A percentile compares a stretch with the other conserved stretches of the same genome.
Conservation (phyloP, 2,113 vertebrate genomes). For the Blennius ocellaris region DNA sequence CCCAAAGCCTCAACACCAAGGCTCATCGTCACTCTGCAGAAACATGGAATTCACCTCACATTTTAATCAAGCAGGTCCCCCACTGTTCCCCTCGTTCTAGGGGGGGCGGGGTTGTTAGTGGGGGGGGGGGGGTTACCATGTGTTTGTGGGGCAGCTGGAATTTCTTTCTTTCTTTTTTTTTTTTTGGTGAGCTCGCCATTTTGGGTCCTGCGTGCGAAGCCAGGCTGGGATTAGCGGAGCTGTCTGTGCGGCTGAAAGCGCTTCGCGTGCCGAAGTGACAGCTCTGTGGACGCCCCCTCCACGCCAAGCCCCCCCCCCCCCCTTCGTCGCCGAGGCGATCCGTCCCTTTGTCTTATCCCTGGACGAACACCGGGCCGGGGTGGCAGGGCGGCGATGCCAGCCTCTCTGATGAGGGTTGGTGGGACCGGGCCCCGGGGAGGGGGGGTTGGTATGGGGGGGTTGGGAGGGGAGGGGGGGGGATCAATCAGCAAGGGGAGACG, state of each 20-base stretch:
- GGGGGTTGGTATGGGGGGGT: neutral
- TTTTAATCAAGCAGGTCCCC: constrained; percentile 56
- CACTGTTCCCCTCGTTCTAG: neutral
- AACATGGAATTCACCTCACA: constrained; percentile 59
- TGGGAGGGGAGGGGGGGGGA: constrained; percentile 38
- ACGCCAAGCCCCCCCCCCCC: constrained; percentile 16
- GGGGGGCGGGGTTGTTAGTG: too few relatives aligned
- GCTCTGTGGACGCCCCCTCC: constrained; percentile 56
- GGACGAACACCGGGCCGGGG: constrained; percentile 55
- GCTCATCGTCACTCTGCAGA: constrained; percentile 48
- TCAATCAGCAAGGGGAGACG: constrained; percentile 33
- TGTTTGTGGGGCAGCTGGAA: constrained; percentile 35
- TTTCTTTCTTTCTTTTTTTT: too few relatives aligned
- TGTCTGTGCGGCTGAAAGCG: constrained; percentile 53
- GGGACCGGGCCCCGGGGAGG: constrained; percentile 42
- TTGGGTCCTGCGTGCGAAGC: constrained; percentile 67
- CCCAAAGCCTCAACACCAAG: neutral
- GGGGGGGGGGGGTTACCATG: neutral
- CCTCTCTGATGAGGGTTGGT: constrained; percentile 70
- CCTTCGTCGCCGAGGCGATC: constrained; percentile 18
- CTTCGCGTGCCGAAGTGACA: constrained; percentile 64
- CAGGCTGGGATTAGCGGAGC: constrained; percentile 59
- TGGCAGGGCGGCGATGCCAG: constrained; percentile 67
- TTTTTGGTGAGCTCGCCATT: constrained; percentile 36
- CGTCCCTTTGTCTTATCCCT: constrained; percentile 68